A percentile compares a stretch with the other conserved stretches of the same genome.
Evolutionary conservation across 2,888 invertebrate genomes (phyloP).

Genomic region (Platypus cylindrus): DNA sequence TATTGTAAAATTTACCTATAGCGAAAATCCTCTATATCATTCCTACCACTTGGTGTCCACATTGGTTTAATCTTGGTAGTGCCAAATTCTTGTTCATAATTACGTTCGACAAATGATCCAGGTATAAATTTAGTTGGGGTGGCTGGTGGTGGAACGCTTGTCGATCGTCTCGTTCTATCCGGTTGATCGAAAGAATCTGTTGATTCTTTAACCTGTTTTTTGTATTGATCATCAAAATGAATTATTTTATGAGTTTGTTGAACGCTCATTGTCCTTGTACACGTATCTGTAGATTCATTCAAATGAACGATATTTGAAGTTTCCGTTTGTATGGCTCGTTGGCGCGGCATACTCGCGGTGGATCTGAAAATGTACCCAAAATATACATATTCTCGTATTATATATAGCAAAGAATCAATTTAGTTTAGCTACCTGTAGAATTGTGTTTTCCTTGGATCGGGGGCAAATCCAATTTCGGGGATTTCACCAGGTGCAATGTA

Average conservation of each 20-base stretch:
- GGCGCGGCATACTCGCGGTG: constrained; percentile 43
- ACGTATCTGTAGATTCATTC: constrained; percentile 54
- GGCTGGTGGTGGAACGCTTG: constrained; percentile 38
- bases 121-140: constrained; percentile 53
- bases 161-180: constrained; percentile 28
- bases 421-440: constrained; percentile 32
- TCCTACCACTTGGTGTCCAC: constrained; percentile 51
- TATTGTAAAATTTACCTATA: constrained; percentile 32
- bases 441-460: constrained; percentile 38
- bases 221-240: constrained; percentile 46
- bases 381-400: background rate
- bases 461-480: constrained; percentile 45
- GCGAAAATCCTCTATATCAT: constrained; percentile 43
- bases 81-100: constrained; percentile 58
- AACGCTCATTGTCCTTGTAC: constrained; percentile 51
- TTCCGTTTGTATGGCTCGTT: constrained; percentile 52
- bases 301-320: constrained; percentile 57
- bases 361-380: constrained; percentile 30
- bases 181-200: constrained; percentile 38
- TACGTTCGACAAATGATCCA: constrained; percentile 53
- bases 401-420: background rate
- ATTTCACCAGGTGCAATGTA: constrained; percentile 44
- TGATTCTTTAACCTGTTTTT: constrained; percentile 30
- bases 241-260: constrained; percentile 58
- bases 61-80: constrained; percentile 44